These are phyloP conservation scores for Philopotamus ludificatus DNA, from an alignment of 1,140 invertebrate genomes.

Conservation along the genomic window DNA sequence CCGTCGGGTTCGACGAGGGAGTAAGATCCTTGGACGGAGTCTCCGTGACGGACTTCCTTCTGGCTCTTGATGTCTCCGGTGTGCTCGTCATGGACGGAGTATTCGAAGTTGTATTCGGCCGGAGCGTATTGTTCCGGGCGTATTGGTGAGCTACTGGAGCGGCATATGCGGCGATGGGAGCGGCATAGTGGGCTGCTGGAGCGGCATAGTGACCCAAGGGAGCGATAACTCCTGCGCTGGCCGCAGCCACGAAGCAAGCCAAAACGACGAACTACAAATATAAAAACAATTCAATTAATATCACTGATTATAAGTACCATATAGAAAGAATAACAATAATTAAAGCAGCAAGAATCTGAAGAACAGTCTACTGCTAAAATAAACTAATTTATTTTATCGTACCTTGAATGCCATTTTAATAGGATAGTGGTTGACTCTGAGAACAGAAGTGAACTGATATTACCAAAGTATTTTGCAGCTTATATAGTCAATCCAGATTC, in stretches of 20 bases:
- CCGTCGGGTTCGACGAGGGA: constrained; percentile 66
- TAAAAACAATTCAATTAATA: constrained; percentile 8
- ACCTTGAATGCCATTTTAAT: constrained; percentile 41
- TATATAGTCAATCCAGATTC: constrained; percentile 32
- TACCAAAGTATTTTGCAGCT: not conserved
- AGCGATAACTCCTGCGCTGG: constrained; percentile 39
- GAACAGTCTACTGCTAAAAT: too few relatives aligned
- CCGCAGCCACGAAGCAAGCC: constrained; percentile 39
- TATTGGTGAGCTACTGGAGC: constrained; percentile 44
- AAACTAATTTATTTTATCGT: not conserved
- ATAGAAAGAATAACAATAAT: too few relatives aligned
- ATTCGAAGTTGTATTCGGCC: constrained; percentile 56
- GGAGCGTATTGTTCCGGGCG: constrained; percentile 44
- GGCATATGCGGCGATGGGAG: constrained; percentile 40
- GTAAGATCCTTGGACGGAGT: constrained; percentile 61
- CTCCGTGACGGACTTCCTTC: constrained; percentile 60
- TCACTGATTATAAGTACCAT: too few relatives aligned
- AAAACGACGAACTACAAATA: constrained; percentile 31
- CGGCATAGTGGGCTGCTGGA: constrained; percentile 33
- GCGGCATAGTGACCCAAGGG: constrained; percentile 38
- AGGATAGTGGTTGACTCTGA: constrained; percentile 24
- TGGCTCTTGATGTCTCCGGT: constrained; percentile 64
- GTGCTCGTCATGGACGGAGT: constrained; percentile 57
- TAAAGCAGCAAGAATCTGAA: too few relatives aligned
- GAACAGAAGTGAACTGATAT: constrained; percentile 34